These are phyloP conservation scores for Thunnus albacares DNA, from an alignment of 2,797 vertebrate species.

Conservation along the genomic window DNA sequence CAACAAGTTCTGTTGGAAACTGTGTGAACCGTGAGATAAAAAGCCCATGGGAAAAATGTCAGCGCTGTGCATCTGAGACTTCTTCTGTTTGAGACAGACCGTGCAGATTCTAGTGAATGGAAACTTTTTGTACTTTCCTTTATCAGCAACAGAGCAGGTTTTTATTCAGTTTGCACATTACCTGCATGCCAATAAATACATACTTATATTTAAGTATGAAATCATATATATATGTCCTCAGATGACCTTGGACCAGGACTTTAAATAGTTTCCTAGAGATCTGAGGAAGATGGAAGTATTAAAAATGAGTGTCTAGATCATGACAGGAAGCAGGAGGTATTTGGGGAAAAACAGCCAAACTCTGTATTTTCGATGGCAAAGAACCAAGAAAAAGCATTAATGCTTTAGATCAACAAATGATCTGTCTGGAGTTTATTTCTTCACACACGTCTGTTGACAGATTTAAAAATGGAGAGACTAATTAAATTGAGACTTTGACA, in stretches of 20 bases:
- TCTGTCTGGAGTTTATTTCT: too few relatives aligned
- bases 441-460: not conserved
- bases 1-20: not conserved
- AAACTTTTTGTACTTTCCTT: not conserved
- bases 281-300: not conserved
- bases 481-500: not conserved
- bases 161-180: not conserved
- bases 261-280: not conserved
- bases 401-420: too few relatives aligned
- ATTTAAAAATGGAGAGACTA: too few relatives aligned
- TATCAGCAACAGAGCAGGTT: too few relatives aligned
- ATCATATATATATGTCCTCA: not conserved
- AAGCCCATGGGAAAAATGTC: not conserved
- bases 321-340: too few relatives aligned
- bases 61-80: not conserved
- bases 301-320: not conserved
- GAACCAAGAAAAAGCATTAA: not conserved
- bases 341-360: not conserved
- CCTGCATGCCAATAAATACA: not conserved
- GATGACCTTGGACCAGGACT: not conserved
- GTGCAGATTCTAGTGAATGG: not conserved
- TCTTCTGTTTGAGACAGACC: not conserved
- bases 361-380: not conserved
- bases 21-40: not conserved
- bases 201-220: not conserved